Conservation (phyloP, 2,797 vertebrate genomes). For the Aphelocoma californica region DNA sequence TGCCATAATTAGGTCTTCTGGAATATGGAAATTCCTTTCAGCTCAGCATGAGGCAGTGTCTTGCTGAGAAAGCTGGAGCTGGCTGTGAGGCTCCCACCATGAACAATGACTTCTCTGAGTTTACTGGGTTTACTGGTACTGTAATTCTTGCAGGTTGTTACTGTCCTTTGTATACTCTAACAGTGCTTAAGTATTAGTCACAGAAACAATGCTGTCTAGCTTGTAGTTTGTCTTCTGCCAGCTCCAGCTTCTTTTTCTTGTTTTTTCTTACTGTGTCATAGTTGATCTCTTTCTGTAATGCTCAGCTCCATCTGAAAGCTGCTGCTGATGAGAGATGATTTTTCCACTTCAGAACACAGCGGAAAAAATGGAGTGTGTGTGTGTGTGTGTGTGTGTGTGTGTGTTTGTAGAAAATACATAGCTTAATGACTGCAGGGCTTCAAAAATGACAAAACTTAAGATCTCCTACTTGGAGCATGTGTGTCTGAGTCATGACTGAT, state of each 20-base stretch:
- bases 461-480: not conserved
- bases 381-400: not conserved
- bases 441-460: not conserved
- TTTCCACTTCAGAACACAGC: not conserved
- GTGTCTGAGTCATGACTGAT: not conserved
- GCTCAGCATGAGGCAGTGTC: not conserved
- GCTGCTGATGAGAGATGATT: not conserved
- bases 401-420: not conserved
- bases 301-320: not conserved
- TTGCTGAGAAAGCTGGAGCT: not conserved
- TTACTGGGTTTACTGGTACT: not conserved
- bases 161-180: not conserved
- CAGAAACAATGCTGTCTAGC: not conserved
- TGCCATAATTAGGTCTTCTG: not conserved
- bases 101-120: not conserved
- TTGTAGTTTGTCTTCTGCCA: not conserved
- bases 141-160: not conserved
- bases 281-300: not conserved
- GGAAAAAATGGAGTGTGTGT: fast-evolving
- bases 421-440: not conserved
- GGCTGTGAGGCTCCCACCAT: not conserved
- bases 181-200: not conserved
- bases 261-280: not conserved
- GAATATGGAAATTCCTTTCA: not conserved
- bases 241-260: not conserved